A percentile compares a stretch with the other conserved stretches of the same genome.
Evolutionary conservation across 2,113 vertebrate genomes (phyloP).

Genomic region (Rhadina sibilatrix): DNA sequence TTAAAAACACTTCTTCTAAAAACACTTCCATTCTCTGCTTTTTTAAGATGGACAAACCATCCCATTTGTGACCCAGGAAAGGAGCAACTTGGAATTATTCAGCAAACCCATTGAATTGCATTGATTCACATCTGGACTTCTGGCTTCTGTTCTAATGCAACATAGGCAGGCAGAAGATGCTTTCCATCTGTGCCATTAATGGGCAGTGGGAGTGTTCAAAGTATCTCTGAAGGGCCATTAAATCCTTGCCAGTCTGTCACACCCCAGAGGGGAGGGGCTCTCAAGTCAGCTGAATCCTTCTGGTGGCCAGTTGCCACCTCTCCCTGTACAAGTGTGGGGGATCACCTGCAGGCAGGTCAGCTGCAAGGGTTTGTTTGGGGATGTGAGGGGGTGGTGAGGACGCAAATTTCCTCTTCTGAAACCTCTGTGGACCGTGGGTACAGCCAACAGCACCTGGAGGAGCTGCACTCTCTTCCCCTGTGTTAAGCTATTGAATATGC

Average conservation of each 20-base stretch:
- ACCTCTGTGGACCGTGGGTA: accelerated
- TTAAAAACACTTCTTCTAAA: neutral
- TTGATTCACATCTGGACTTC: neutral
- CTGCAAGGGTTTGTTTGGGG: neutral
- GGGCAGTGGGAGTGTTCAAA: neutral
- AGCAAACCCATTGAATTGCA: neutral
- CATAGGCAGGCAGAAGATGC: neutral
- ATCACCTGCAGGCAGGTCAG: neutral
- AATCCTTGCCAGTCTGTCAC: neutral
- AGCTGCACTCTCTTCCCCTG: neutral
- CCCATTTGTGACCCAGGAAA: neutral
- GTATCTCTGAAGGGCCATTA: neutral
- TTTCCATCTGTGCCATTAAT: neutral
- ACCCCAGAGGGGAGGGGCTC: neutral
- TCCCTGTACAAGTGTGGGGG: neutral
- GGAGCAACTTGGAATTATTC: neutral
- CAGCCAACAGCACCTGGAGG: neutral
- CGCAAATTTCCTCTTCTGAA: neutral
- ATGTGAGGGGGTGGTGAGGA: neutral
- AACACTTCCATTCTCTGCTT: too few species aligned
- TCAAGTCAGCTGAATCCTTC: neutral
- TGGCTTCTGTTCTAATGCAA: neutral
- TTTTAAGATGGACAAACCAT: too few species aligned
- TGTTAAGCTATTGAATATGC: neutral
- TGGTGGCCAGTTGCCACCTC: neutral